phyloP scores from a whole-genome alignment of 2,113 vertebrate genomes.

The Micronycteris hirsuta region DNA sequence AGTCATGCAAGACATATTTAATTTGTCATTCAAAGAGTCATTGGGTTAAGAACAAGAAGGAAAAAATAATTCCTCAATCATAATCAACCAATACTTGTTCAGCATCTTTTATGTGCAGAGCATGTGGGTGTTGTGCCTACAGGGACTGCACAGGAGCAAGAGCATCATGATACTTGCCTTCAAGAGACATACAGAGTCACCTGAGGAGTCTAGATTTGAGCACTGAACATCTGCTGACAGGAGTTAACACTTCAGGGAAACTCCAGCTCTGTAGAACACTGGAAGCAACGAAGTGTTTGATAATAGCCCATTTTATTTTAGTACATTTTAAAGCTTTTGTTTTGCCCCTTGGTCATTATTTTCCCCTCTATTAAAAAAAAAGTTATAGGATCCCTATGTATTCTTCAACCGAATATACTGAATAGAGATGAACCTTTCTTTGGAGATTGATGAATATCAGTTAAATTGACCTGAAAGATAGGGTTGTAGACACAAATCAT shows the following conservation, averaged over 20 bases:
- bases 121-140: not conserved
- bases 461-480: not conserved
- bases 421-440: not conserved
- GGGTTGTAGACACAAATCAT: not conserved
- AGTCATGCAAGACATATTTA: not conserved
- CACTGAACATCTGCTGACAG: not conserved
- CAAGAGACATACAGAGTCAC: not conserved
- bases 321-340: not conserved
- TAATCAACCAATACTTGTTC: not conserved
- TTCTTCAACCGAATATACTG: not conserved
- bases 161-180: not conserved
- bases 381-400: not conserved
- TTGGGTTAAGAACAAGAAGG: not conserved
- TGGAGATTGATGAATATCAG: not conserved
- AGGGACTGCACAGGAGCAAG: not conserved
- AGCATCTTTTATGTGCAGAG: not conserved
- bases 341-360: not conserved
- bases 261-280: not conserved
- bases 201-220: not conserved
- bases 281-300: not conserved
- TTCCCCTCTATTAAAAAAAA: not conserved
- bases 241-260: conserved; percentile 26
- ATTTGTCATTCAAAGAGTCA: not conserved
- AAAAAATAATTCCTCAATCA: conserved; percentile 19
- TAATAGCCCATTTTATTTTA: not conserved